These are phyloP conservation scores for Leptopterna dolabrata DNA, from an alignment of 2,888 invertebrate genomes.

Conservation along the genomic window DNA sequence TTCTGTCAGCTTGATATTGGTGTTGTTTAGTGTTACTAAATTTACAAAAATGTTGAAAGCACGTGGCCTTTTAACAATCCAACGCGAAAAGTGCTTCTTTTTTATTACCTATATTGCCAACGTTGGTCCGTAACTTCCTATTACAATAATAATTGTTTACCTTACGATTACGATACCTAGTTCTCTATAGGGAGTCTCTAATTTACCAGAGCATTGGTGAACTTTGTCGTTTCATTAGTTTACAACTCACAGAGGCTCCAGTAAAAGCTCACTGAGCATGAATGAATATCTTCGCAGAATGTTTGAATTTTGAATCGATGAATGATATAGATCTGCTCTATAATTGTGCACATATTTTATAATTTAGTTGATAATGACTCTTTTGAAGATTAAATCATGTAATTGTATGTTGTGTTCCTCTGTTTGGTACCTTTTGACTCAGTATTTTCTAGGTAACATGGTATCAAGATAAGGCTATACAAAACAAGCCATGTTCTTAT, in stretches of 20 bases:
- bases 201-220: background rate
- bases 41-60: constrained; percentile 20
- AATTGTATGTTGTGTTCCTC: background rate
- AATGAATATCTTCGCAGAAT: background rate
- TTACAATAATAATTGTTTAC: constrained; percentile 3
- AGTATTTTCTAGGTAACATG: too few relatives aligned
- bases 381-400: constrained; percentile 43
- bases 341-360: constrained; percentile 45
- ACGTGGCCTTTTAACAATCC: constrained; percentile 38
- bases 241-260: background rate
- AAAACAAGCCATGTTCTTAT: too few relatives aligned
- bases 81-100: constrained; percentile 24
- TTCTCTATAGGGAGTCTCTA: background rate
- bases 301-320: background rate
- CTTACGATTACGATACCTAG: constrained; percentile 1
- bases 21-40: background rate
- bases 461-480: too few relatives aligned
- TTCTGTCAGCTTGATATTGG: background rate
- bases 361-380: constrained; percentile 35
- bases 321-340: constrained; percentile 48
- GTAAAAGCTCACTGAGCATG: constrained; percentile 1
- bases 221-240: background rate
- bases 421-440: background rate
- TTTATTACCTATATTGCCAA: background rate
- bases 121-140: constrained; percentile 22